Percentiles rank a stretch among this genome's conserved stretches.
Conservation (phyloP, 2,888 invertebrate genomes). For the Xanthia togata region DNA sequence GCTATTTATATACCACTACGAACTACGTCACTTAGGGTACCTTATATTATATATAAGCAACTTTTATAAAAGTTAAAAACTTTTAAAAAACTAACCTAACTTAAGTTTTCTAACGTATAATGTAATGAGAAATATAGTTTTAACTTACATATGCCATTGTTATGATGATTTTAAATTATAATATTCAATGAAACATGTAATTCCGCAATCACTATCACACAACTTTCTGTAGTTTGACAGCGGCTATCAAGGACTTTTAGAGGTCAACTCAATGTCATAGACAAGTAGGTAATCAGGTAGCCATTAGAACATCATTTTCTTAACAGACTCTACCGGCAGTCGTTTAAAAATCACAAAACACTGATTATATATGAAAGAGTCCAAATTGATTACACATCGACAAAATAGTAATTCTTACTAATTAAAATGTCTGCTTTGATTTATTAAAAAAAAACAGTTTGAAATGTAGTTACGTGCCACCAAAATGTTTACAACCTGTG, state of each 20-base stretch:
- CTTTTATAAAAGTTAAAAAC: slow-evolving; percentile 1
- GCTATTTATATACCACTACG: neutral
- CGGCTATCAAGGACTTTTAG: slow-evolving; percentile 77
- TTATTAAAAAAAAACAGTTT: neutral
- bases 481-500: slow-evolving; percentile 58
- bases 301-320: slow-evolving; percentile 67
- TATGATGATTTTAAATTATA: slow-evolving; percentile 21
- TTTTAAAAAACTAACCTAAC: slow-evolving; percentile 52
- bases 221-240: slow-evolving; percentile 76
- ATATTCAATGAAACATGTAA: slow-evolving; percentile 26
- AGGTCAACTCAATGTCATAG: slow-evolving; percentile 87
- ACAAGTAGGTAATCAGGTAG: slow-evolving; percentile 66
- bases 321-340: slow-evolving; percentile 28
- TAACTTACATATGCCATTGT: slow-evolving; percentile 80
- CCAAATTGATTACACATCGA: neutral
- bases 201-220: slow-evolving; percentile 52
- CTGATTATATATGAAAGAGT: neutral
- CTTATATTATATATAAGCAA: too few relatives aligned
- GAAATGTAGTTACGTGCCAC: neutral
- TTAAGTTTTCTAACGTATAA: neutral
- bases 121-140: slow-evolving; percentile 1
- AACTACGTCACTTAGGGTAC: neutral
- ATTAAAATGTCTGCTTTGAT: neutral
- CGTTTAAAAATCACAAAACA: slow-evolving; percentile 30
- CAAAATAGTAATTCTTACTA: neutral